Percentiles rank a stretch among this genome's conserved stretches.
phyloP scores from a whole-genome alignment of 2,888 invertebrate species.

The Prionchulus punctatus region DNA sequence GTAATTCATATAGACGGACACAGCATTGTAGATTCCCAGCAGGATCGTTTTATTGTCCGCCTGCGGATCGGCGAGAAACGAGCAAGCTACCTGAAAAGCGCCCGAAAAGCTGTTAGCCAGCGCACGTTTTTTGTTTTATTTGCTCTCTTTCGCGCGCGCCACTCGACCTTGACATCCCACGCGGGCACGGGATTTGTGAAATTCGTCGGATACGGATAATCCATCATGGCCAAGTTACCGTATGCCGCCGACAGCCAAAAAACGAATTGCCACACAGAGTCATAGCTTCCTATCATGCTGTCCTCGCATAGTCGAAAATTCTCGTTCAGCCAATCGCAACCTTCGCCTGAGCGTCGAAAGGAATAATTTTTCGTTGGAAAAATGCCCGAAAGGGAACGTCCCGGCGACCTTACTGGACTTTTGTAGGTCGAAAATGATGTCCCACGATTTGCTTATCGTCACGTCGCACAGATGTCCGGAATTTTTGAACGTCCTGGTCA shows the following conservation, averaged over 20 bases:
- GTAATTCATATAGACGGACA: slow-evolving; percentile 64
- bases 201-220: slow-evolving; percentile 74
- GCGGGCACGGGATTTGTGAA: slow-evolving; percentile 62
- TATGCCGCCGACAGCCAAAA: slow-evolving; percentile 57
- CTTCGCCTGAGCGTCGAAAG: slow-evolving; percentile 45
- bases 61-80: neutral
- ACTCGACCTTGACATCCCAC: slow-evolving; percentile 60
- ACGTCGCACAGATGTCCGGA: slow-evolving; percentile 47
- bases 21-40: slow-evolving; percentile 48
- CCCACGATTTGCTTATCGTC: slow-evolving; percentile 63
- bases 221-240: slow-evolving; percentile 71
- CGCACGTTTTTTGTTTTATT: no score
- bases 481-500: slow-evolving; percentile 55
- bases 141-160: no score
- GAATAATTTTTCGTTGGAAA: no score
- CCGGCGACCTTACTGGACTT: neutral
- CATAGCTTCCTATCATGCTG: slow-evolving; percentile 35
- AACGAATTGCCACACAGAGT: slow-evolving; percentile 45
- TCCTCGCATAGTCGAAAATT: slow-evolving; percentile 55
- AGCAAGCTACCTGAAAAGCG: no score
- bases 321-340: slow-evolving; percentile 50
- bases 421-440: slow-evolving; percentile 15
- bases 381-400: neutral
- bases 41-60: slow-evolving; percentile 38
- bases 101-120: no score